Conservation (phyloP, 1,140 invertebrate genomes). For the Hycleus cichorii region DNA sequence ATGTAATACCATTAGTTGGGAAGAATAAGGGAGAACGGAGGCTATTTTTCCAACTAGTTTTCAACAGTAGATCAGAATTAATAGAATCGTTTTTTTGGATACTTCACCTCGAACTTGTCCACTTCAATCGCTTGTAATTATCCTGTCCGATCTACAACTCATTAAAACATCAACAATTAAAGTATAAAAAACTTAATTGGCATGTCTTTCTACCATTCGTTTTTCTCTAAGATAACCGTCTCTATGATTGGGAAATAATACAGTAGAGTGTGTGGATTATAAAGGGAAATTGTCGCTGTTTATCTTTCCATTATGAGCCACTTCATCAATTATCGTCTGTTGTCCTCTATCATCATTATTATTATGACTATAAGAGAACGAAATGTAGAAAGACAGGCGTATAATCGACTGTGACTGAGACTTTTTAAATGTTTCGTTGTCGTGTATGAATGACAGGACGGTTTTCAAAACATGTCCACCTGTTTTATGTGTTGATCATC, state of each 20-base stretch:
- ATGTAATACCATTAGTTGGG: no score
- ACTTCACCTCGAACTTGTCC: no score
- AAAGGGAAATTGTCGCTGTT: conserved; percentile 3
- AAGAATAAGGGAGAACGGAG: no score
- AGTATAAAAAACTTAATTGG: conserved; percentile 11
- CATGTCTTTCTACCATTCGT: conserved; percentile 5
- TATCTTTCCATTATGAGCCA: conserved; percentile 14
- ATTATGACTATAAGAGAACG: not conserved
- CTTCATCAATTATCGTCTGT: conserved; percentile 16
- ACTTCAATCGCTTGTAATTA: no score
- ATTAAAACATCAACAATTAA: no score
- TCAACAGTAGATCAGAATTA: no score
- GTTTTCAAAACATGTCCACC: conserved; percentile 5
- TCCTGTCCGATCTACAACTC: no score
- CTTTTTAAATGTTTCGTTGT: conserved; percentile 1
- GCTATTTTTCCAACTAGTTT: no score
- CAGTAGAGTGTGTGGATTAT: not conserved
- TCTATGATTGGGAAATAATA: conserved; percentile 12
- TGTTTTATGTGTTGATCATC: not conserved
- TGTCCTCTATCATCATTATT: not conserved
- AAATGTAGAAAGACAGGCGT: conserved; percentile 4
- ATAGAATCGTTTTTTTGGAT: no score
- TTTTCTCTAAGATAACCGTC: no score
- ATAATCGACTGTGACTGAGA: conserved; percentile 14
- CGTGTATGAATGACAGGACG: conserved; percentile 3